Evolutionary conservation across 2,797 vertebrate genomes (phyloP).

Genomic region (Crypturellus tataupa): DNA sequence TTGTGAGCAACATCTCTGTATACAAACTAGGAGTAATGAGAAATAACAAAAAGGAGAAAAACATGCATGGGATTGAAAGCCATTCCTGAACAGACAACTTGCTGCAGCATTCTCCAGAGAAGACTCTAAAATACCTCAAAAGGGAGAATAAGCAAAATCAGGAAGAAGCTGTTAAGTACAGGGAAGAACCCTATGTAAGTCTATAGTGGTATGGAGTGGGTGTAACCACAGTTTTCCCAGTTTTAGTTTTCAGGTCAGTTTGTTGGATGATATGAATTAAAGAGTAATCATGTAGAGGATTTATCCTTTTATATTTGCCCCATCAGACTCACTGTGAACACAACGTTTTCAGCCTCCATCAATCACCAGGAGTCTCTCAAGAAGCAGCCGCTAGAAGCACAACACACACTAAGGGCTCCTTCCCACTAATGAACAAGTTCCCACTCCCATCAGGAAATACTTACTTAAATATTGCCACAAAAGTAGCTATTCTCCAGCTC

Average conservation of each 20-base stretch:
- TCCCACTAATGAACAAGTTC: not conserved
- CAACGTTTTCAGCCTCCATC: not conserved
- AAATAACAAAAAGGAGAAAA: not conserved
- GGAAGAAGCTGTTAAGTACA: not conserved
- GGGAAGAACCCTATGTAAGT: not conserved
- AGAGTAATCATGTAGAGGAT: not conserved
- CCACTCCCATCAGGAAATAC: not conserved
- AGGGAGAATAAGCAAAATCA: not conserved
- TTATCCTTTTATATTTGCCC: fast-evolving
- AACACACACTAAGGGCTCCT: fast-evolving
- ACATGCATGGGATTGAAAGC: not conserved
- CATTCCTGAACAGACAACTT: not conserved
- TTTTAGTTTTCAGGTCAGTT: not conserved
- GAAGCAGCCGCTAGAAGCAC: not conserved
- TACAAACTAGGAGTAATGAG: not conserved
- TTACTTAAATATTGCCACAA: constrained; percentile 93
- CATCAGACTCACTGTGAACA: not conserved
- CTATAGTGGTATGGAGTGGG: not conserved
- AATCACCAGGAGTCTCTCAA: not conserved
- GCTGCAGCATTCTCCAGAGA: not conserved
- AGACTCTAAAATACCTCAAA: not conserved
- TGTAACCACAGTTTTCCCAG: not conserved
- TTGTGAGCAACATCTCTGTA: not conserved
- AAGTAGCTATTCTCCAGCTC: constrained; percentile 91
- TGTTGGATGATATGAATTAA: not conserved